Evolutionary conservation across 2,888 invertebrate species (phyloP).

Genomic region (Mallateleia sp.): DNA sequence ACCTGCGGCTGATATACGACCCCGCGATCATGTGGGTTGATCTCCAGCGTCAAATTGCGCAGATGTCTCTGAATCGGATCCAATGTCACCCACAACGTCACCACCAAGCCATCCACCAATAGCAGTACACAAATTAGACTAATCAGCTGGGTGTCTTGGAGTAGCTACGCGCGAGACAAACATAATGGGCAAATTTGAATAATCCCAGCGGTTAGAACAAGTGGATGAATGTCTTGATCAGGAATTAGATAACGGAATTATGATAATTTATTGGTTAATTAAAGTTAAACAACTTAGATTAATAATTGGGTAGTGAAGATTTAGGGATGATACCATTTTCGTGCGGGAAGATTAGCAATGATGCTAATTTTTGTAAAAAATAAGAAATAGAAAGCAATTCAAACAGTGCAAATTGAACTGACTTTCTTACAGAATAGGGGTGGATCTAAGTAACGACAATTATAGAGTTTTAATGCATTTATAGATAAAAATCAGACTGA

Average conservation of each 20-base stretch:
- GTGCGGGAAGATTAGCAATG: too few relatives aligned
- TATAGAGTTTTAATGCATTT: too few relatives aligned
- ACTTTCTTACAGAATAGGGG: too few relatives aligned
- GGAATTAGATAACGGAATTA: background rate
- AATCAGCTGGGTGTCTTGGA: constrained; percentile 97
- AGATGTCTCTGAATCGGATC: constrained; percentile 97
- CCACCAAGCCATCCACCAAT: constrained; percentile 95
- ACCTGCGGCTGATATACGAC: constrained; percentile 97
- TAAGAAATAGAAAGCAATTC: too few relatives aligned
- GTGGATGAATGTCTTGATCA: background rate
- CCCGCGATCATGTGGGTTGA: constrained; percentile 94
- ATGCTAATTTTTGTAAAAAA: too few relatives aligned
- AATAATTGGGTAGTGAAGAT: too few relatives aligned
- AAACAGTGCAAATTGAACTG: too few relatives aligned
- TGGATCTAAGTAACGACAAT: too few relatives aligned
- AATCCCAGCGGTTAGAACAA: background rate
- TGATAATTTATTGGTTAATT: background rate
- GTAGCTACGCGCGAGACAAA: constrained; percentile 90
- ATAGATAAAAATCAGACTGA: too few relatives aligned
- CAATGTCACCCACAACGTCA: constrained; percentile 95
- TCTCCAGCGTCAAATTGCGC: constrained; percentile 95
- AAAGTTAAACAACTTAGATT: too few relatives aligned
- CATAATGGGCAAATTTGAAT: background rate
- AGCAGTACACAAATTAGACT: constrained; percentile 95
- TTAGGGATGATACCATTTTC: too few relatives aligned